Base-by-base conservation (phyloP, 2,113 vertebrate genomes). In the Gymnobelideus leadbeateri region DNA sequence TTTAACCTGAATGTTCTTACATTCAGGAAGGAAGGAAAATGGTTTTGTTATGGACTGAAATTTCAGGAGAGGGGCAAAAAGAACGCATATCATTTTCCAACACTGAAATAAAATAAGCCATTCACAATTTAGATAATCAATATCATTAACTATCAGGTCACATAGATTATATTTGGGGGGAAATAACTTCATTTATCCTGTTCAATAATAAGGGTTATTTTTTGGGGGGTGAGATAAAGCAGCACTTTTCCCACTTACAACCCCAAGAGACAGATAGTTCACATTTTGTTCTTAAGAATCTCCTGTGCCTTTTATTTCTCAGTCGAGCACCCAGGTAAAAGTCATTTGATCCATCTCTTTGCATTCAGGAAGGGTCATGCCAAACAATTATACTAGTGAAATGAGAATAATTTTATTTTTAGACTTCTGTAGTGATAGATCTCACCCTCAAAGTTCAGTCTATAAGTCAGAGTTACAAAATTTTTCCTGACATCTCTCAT, bases 361-460 rank as follows among this genome's bases (percentile, higher is more conserved):
- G 14, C 92, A 9, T 89, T 91, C 43, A 90, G 23, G 8, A 10
- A 61, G 10, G 5, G 52, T 53, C 25, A 89, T 14, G 50, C 19
- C 90, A 95, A 28, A n/a, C 94, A 91, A 77, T 95, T 61, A n/a
- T 68, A 2, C 3, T 21, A 95, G n/a, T 6, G 61, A 77, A 9
- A 77, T 16, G 14, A 77, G 61, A 77, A 77, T 77, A 77, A 77
- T 77, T 77, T 77, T n/a, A 77, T 77, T 37, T 77, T 77, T 31
- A 77, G 61, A n/a, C 31, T n/a, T 77, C 37, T 31, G 11, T 61
- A 37, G 10, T 31, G 10, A 31, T 10, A 28, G 37, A 23, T 9
- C 57, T 61, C 57, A 24, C 53, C 24, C 28, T 14, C 28, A 61
- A 51, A 51, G 57, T 61, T 61, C 10, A 61, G 11, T 37, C 28